A percentile compares a stretch with the other conserved stretches of the same genome.
phyloP scores from a whole-genome alignment of 2,113 vertebrate species.

The Cheirogaleus medius region DNA sequence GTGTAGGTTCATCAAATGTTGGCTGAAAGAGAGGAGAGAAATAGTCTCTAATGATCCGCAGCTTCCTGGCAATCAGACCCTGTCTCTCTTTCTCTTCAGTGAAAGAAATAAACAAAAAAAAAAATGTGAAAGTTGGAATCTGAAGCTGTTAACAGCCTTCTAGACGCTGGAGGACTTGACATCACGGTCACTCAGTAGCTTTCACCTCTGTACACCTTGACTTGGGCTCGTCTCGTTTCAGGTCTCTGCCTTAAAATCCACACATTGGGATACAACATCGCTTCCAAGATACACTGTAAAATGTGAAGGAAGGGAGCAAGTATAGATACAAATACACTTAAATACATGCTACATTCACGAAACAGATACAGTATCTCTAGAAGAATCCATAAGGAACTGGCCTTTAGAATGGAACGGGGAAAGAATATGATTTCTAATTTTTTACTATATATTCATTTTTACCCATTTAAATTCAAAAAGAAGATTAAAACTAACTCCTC shows the following conservation, averaged over 20 bases:
- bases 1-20: neutral
- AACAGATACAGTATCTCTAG: neutral
- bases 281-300: neutral
- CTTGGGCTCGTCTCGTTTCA: neutral
- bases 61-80: neutral
- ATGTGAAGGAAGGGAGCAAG: neutral
- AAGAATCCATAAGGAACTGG: neutral
- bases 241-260: neutral
- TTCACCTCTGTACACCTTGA: neutral
- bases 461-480: slow-evolving; percentile 2
- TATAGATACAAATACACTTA: neutral
- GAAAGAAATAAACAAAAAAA: neutral
- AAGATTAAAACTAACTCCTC: neutral
- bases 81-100: neutral
- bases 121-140: neutral
- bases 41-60: neutral
- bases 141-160: neutral
- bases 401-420: neutral
- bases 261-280: neutral
- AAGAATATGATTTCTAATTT: neutral
- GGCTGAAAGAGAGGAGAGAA: neutral
- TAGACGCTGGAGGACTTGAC: neutral
- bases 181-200: neutral
- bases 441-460: neutral
- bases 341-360: neutral